Base-by-base conservation (phyloP, 2,113 vertebrate species). In the Urocynchramus pylzowi region DNA sequence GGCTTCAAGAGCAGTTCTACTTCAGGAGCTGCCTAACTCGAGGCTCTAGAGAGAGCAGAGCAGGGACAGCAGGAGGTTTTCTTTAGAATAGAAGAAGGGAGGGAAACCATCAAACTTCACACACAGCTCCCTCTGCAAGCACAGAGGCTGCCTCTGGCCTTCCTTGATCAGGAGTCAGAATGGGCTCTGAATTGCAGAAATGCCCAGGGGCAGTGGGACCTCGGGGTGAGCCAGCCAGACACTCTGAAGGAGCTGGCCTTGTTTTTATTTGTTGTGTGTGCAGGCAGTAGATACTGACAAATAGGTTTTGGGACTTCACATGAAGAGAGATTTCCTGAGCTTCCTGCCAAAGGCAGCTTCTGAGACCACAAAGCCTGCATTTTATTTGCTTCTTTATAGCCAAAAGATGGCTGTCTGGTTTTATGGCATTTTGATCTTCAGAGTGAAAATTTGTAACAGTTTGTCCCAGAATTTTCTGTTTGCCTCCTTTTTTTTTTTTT, bases 271-370 rank as follows among this genome's bases (percentile, higher is more conserved):
- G 45, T 70, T 70, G 54, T 76, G 49, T 73, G 88, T 57, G 20
- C 59, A 90, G 70, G 53, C 94, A 74, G 59, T 61, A 80, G 60
- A 91, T 47, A n/a, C 76, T 92, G 76, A 41, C 33, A 69, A 6
- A 37, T 84, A 31, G 12, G 12, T 79, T 73, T 87, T 44, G 73
- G 67, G 67, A 81, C 71, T 87, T 80, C 87, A 78, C 70, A 93
- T 64, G 54, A 83, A 96, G 84, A 68, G 84, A 74, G 74, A 59
- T 94, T 93, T 95, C 61, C 56, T 61, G 61, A 94, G 33, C 78
- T 96, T 90, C 57, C 71, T 94, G 88, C 86, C 86, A 95, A 91
- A 86, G 78, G 81, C 87, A 90, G 52, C 50, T n/a, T 91, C 68
- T 31, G 42, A 95, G 71, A 82, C 93, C 84, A 81, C 84, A 93